Evolutionary conservation across 1,140 invertebrate genomes (phyloP), one percentile per base, ranked within the genome.

Genomic region (Glossosoma conforme): DNA sequence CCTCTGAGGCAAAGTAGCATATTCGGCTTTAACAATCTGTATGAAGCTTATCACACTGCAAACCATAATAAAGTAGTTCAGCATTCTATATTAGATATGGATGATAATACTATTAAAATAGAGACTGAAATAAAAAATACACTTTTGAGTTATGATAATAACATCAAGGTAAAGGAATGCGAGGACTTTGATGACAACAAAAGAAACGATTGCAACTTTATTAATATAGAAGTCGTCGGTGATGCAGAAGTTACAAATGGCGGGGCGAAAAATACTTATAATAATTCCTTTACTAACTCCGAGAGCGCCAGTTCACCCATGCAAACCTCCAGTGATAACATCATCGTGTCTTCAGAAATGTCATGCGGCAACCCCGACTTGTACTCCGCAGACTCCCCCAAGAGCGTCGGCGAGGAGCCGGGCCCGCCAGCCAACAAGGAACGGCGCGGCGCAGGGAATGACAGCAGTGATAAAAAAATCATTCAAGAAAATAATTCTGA

Each of bases 101-200:
- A 74, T 53, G 72, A 74, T 50, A 66, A 74, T 51, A 65, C 64
- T 17, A 74, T 74, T 42, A 71, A 74, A 56, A 70, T 74, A 18
- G 66, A 72, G 45, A 63, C 70, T 4, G 52, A 54, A 47, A 54
- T 54, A 22, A 47, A 45, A 32, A 54, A 46, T 36, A 22, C 44
- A 22, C 20, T 40, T 20, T 14, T 35, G 2, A 33, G 10, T 13
- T 54, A 47, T 36, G 35, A 40, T 9, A 19, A 45, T 10, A 38
- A 38, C n/a, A 10, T 38, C 9, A 15, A 4, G 14, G 15, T 17
- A 38, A 2, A 38, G 4, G 15, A 33, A 33, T 33, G 32, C n/a
- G 15, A 33, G n/a, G 15, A 33, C 3, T 33, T n/a, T 33, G 32
- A 33, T 33, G 4, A 15, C 32, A n/a, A 33, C 32, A 15, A 33